These are phyloP conservation scores for Bombus consobrinus DNA, from an alignment of 1,140 invertebrate genomes.

Conservation along the genomic window DNA sequence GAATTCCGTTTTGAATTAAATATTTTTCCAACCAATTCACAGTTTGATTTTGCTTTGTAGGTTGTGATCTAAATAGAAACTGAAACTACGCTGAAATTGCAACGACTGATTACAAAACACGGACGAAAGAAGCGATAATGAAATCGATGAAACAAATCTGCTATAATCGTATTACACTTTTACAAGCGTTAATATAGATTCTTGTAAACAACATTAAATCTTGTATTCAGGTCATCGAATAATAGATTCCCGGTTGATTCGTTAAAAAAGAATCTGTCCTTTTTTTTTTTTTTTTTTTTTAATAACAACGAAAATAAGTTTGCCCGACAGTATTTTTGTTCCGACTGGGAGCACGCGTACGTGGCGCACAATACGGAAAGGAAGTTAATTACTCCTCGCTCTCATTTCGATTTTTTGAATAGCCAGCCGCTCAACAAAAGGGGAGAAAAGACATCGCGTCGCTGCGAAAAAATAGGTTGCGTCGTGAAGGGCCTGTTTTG, in stretches of 20 bases:
- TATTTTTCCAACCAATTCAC: not conserved
- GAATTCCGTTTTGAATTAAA: not conserved
- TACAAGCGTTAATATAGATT: not conserved
- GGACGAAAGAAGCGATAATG: not conserved
- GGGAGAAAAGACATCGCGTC: constrained; percentile 25
- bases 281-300: constrained; percentile 7
- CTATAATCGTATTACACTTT: not conserved
- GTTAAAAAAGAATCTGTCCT: constrained; percentile 8
- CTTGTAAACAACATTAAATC: not conserved
- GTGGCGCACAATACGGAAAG: constrained; percentile 27
- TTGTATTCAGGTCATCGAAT: constrained; percentile 39
- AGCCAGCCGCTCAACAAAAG: constrained; percentile 15
- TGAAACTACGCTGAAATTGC: no score
- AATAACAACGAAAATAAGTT: constrained; percentile 42
- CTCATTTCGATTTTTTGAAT: constrained; percentile 50
- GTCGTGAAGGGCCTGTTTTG: constrained; percentile 4
- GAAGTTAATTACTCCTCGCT: constrained; percentile 52
- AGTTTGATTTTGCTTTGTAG: not conserved
- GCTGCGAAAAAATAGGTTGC: constrained; percentile 30
- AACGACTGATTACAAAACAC: no score
- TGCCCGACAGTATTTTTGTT: constrained; percentile 36
- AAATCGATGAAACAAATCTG: not conserved
- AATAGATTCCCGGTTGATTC: constrained; percentile 8
- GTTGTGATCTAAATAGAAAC: no score
- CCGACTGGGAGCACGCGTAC: constrained; percentile 28